Base-by-base conservation (phyloP, 2,113 vertebrate genomes). In the Galbula dea region DNA sequence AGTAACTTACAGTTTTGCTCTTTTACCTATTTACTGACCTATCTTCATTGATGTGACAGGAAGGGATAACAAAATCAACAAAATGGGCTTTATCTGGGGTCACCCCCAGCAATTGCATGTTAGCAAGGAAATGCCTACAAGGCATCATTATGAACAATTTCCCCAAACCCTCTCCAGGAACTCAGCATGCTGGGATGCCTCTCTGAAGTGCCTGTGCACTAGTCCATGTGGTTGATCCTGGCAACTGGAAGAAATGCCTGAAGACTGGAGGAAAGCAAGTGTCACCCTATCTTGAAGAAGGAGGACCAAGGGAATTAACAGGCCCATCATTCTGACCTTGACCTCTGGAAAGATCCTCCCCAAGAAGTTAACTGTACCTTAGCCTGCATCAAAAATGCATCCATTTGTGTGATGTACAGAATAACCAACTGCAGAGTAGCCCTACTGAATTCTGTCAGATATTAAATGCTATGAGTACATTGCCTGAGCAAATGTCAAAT, bases 401-500 rank as follows among this genome's bases (percentile, higher is more conserved):
- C 23, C 9, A 4, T 71, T 41, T 52, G 9, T 49, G 27, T 83
- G 39, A 51, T 54, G 22, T 12, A 49, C 48, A 1, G 3, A 68
- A 20, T 54, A 68, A 19, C 16, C 32, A 24, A 49, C 36, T 86
- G 58, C 54, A 74, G 66, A 37, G 32, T 15, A 77, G 18, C 22
- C 24, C 23, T 69, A 10, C 10, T 61, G 66, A 66, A 69, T 82
- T 88, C 57, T 61, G 15, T 27, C 20, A 74, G 27, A 36, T 74
- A 34, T 3, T 36, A 71, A 61, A 34, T 4, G 6, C 51, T 30
- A 52, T 59, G 37, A 81, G 15, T 54, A 19, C 39, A 37, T 76
- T 1, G 0, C 23, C 69, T 1, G 0, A 48, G 23, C 30, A 82
- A 75, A 75, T 66, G 10, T 24, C 1, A 2, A 27, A 4, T 57